Percentiles rank a stretch among this genome's conserved stretches.
Evolutionary conservation across 2,888 invertebrate genomes (phyloP).

Genomic region (Perdita meconis): DNA sequence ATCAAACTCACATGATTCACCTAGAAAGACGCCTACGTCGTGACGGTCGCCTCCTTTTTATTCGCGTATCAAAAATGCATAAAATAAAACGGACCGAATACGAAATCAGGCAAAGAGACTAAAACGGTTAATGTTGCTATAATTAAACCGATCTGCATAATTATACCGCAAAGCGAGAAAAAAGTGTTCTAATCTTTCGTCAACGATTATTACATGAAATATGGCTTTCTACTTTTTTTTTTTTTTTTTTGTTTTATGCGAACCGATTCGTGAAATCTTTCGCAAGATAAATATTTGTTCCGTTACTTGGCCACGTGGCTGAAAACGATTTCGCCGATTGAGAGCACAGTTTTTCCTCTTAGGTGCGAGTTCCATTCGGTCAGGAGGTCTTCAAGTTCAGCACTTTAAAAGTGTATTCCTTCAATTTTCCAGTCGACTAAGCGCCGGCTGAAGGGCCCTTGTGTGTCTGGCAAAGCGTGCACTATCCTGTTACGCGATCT

Average conservation of each 20-base stretch:
- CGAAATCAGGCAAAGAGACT: conserved; percentile 21
- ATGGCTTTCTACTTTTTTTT: too few relatives aligned
- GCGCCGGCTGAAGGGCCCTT: conserved; percentile 82
- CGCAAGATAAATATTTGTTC: not conserved
- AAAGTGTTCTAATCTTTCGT: not conserved
- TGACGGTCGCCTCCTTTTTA: conserved; percentile 54
- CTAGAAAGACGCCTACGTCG: conserved; percentile 77
- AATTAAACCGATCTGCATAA: conserved; percentile 39
- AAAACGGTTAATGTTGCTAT: conserved; percentile 17
- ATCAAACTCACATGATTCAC: conserved; percentile 78
- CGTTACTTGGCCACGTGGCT: not conserved
- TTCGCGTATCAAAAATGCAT: conserved; percentile 36
- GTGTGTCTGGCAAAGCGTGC: conserved; percentile 84
- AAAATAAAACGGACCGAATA: conserved; percentile 45
- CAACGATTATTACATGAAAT: not conserved
- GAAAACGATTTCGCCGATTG: not conserved
- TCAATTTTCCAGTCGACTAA: conserved; percentile 84
- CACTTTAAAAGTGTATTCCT: conserved; percentile 83
- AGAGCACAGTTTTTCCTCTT: not conserved
- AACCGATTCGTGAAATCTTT: too few relatives aligned
- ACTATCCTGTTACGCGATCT: conserved; percentile 85
- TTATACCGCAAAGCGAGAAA: not conserved
- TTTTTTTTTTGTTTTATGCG: too few relatives aligned
- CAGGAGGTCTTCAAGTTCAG: conserved; percentile 72
- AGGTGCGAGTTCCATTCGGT: conserved; percentile 47